A percentile compares a stretch with the other conserved stretches of the same genome.
phyloP scores from a whole-genome alignment of 2,888 invertebrate genomes.

The Drosophila cognata region DNA sequence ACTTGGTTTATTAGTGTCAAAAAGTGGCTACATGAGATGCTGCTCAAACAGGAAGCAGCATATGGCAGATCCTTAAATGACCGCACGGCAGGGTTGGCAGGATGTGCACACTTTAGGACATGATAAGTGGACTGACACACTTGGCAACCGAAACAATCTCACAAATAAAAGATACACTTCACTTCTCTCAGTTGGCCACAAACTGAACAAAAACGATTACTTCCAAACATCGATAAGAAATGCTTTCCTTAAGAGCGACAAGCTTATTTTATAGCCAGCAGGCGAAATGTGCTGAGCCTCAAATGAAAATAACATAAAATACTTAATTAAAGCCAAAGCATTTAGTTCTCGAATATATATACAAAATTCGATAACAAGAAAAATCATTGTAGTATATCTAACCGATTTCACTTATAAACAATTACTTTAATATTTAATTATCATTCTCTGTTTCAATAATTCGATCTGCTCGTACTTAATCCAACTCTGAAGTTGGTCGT shows the following conservation, averaged over 20 bases:
- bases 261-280: slow-evolving; percentile 14
- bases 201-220: neutral
- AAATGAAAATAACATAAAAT: neutral
- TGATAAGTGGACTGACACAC: slow-evolving; percentile 24
- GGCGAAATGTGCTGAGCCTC: neutral
- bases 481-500: neutral
- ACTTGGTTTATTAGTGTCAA: slow-evolving; percentile 52
- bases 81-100: slow-evolving; percentile 28
- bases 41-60: slow-evolving; percentile 20
- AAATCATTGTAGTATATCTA: neutral
- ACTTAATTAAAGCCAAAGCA: neutral
- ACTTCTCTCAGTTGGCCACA: neutral
- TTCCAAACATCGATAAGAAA: neutral
- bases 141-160: slow-evolving; percentile 6
- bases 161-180: neutral
- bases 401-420: neutral
- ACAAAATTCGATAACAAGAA: neutral
- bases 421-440: neutral
- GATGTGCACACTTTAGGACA: slow-evolving; percentile 36
- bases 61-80: slow-evolving; percentile 46
- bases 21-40: slow-evolving; percentile 26
- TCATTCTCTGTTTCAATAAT: neutral
- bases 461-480: neutral
- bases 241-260: neutral
- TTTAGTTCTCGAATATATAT: neutral